Conservation (phyloP, 37 sponge, comb jelly and placozoan genomes). For the Halichondria panicea region DNA sequence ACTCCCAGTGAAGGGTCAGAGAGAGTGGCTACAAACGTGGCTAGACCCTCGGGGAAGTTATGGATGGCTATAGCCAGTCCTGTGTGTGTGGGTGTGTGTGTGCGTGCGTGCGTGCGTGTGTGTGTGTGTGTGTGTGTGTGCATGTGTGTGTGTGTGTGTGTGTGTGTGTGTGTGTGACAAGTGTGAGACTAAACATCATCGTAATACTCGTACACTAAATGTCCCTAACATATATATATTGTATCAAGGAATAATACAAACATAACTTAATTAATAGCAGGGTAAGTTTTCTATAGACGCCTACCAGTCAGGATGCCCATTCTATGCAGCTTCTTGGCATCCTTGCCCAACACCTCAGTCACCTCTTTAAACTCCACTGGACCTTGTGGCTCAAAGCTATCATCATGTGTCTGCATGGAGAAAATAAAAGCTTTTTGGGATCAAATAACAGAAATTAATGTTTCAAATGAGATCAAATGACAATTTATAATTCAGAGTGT, state of each 20-base stretch:
- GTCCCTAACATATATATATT: too few relatives aligned
- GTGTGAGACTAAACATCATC: too few relatives aligned
- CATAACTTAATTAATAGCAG: neutral
- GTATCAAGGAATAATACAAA: too few relatives aligned
- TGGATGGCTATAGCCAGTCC: conserved; percentile 73
- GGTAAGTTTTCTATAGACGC: neutral
- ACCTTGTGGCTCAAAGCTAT: conserved; percentile 16
- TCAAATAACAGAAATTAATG: too few relatives aligned
- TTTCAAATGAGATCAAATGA: neutral
- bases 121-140: too few relatives aligned
- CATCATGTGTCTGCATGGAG: neutral
- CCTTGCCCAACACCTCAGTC: conserved; percentile 30
- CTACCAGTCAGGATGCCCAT: conserved; percentile 62
- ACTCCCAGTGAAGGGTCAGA: conserved; percentile 61
- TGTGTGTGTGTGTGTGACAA: too few relatives aligned
- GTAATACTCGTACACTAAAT: too few relatives aligned
- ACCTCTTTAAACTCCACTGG: conserved; percentile 50
- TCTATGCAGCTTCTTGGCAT: conserved; percentile 22
- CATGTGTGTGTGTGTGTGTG: too few relatives aligned
- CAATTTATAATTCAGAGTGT: neutral
- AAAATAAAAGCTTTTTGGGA: too few relatives aligned
- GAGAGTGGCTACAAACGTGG: conserved; percentile 68
- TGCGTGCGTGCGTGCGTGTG: too few relatives aligned
- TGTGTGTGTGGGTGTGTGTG: conserved; percentile 6
- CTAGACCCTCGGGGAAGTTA: conserved; percentile 80